These are phyloP conservation scores for Valencia hispanica DNA, from an alignment of 2,797 vertebrate genomes.

Conservation along the genomic window DNA sequence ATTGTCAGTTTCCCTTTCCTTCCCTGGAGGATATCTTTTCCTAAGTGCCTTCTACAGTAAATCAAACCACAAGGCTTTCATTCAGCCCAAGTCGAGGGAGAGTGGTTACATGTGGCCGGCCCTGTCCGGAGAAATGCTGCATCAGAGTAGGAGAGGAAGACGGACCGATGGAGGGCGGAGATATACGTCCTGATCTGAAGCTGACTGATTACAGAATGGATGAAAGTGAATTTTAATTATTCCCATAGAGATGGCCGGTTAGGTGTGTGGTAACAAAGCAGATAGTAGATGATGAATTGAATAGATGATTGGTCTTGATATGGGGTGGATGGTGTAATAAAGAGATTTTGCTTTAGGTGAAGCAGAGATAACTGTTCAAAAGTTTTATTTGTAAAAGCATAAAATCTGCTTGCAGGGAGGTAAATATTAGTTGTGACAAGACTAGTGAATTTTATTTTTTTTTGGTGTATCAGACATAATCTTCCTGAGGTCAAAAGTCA, in stretches of 20 bases:
- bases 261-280: constrained; percentile 4
- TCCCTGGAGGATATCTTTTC: constrained; percentile 62
- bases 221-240: constrained; percentile 40
- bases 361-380: constrained; percentile 61
- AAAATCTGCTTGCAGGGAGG: constrained; percentile 53
- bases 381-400: constrained; percentile 70
- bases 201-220: constrained; percentile 33
- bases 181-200: constrained; percentile 12
- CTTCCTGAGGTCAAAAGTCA: background rate
- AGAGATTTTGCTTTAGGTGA: constrained; percentile 49
- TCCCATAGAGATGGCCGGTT: constrained; percentile 10
- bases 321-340: constrained; percentile 57
- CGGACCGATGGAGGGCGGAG: constrained; percentile 6
- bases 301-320: constrained; percentile 35
- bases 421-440: constrained; percentile 23
- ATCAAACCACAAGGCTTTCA: constrained; percentile 79
- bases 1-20: constrained; percentile 23
- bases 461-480: too few relatives aligned
- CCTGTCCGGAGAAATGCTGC: constrained; percentile 51
- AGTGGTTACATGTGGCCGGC: constrained; percentile 62
- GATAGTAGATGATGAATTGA: constrained; percentile 46
- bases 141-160: constrained; percentile 26
- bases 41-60: constrained; percentile 82
- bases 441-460: constrained; percentile 2
- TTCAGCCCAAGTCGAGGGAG: constrained; percentile 60